Conservation (phyloP, 2,888 invertebrate species). For the Polymixis lichenea region DNA sequence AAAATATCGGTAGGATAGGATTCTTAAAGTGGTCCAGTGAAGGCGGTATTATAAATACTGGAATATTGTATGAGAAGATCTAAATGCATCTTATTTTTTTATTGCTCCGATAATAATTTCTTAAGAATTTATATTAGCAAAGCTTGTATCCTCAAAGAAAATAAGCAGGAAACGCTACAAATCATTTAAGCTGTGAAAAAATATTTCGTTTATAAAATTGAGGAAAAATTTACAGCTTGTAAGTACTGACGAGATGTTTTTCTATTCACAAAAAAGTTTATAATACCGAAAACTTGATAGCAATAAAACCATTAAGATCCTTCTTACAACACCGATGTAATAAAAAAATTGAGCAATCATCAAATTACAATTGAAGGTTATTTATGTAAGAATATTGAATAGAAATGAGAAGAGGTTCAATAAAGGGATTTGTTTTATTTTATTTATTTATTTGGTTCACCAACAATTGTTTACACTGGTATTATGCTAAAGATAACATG, state of each 20-base stretch:
- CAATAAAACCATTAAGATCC: slow-evolving; percentile 50
- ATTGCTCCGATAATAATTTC: neutral
- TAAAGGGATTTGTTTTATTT: too few species aligned
- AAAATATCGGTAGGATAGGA: too few species aligned
- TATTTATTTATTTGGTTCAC: too few species aligned
- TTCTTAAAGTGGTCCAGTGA: too few species aligned
- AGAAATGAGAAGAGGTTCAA: neutral
- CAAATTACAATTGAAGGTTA: slow-evolving; percentile 22
- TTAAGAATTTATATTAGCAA: too few species aligned
- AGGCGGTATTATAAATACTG: neutral
- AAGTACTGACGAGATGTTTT: slow-evolving; percentile 14
- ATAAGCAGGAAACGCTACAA: neutral
- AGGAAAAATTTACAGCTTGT: neutral
- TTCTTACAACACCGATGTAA: slow-evolving; percentile 42
- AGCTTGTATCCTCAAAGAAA: too few species aligned
- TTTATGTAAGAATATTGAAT: slow-evolving; percentile 25
- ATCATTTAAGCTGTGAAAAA: neutral
- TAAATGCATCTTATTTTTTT: neutral
- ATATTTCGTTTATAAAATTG: neutral
- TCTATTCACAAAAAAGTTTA: slow-evolving; percentile 27
- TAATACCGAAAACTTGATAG: slow-evolving; percentile 17
- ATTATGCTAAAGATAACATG: too few species aligned
- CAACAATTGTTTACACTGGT: too few species aligned
- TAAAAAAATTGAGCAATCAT: slow-evolving; percentile 46
- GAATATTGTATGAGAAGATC: neutral